A percentile compares a stretch with the other conserved stretches of the same genome.
phyloP scores from a whole-genome alignment of 2,888 invertebrate species.

The Tribolium freemani region DNA sequence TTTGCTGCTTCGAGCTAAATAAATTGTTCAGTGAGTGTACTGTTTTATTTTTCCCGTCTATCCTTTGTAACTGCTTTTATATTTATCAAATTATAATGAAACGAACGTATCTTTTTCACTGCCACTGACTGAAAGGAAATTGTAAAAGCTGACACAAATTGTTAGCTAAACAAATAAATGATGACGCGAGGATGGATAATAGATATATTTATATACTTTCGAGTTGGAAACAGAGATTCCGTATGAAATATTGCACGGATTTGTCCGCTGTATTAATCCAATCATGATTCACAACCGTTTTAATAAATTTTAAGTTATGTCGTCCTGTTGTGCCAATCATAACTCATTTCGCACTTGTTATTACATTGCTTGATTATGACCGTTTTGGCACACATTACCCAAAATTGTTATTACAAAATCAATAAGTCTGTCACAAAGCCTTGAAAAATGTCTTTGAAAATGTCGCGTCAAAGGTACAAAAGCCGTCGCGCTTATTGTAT shows the following conservation, averaged over 20 bases:
- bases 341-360: neutral
- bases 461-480: too few relatives aligned
- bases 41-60: neutral
- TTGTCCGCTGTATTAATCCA: neutral
- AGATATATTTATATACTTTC: neutral
- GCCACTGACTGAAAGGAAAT: neutral
- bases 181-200: neutral
- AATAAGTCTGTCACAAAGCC: too few relatives aligned
- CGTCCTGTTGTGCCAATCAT: neutral
- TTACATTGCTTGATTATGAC: neutral
- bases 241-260: slow-evolving; percentile 8
- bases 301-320: neutral
- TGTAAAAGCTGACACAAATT: slow-evolving; percentile 6
- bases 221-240: neutral
- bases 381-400: neutral
- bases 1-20: neutral
- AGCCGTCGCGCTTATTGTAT: too few relatives aligned
- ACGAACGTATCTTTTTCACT: neutral
- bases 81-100: neutral
- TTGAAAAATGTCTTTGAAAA: too few relatives aligned
- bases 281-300: neutral
- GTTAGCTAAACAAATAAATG: slow-evolving; percentile 1
- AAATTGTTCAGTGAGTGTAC: neutral
- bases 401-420: too few relatives aligned
- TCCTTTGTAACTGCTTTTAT: too few relatives aligned